Base-by-base conservation (phyloP, 2,797 vertebrate species). In the Neosalanx taihuensis region DNA sequence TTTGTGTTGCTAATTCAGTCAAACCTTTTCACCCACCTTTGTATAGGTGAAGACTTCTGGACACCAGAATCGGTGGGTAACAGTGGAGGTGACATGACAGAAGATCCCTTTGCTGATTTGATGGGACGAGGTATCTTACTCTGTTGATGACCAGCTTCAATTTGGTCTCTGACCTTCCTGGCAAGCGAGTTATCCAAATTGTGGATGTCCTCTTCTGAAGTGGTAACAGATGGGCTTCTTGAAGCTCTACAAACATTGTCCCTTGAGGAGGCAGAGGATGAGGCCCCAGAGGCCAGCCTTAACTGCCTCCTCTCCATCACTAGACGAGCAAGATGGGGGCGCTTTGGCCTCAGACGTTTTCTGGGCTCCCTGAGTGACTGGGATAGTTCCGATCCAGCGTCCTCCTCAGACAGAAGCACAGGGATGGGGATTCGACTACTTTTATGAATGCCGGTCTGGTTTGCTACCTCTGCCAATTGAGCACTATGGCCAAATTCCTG, bases 111-210 rank as follows among this genome's bases (percentile, higher is more conserved):
- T 37, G 86, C 86, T 0, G 89, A 86, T 0, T 83, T 76, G 64
- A 94, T 78, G 49, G 94, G 95, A 4, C 95, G 91, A 70, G 95
- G 95, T 72, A 95, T 95, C 72, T 92, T 90, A 78, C 94, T 96
- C 76, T 81, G 86, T 31, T 84, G 64, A 51, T 53, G 77, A 18
- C 62, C 20, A 1, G 60, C 62, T 64, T 81, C 84, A 33, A 84
- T 89, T 0, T 83, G 86, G 74, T 83, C 89, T 9, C 83, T 80
- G 46, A 37, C 80, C 70, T 88, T 91, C 71, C 58, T 85, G 5
- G 85, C 84, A 18, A 84, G 81, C n/a, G 89, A 86, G 31, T 92
- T 92, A 2, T 95, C 93, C 0, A 92, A 94, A 82, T 94, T 89
- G 0, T 92, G 93, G 0, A 89, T 91, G 79, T 96, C 95, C 76